A percentile compares a stretch with the other conserved stretches of the same genome.
Conservation (phyloP, 2,113 vertebrate species). For the Nibea coibor region DNA sequence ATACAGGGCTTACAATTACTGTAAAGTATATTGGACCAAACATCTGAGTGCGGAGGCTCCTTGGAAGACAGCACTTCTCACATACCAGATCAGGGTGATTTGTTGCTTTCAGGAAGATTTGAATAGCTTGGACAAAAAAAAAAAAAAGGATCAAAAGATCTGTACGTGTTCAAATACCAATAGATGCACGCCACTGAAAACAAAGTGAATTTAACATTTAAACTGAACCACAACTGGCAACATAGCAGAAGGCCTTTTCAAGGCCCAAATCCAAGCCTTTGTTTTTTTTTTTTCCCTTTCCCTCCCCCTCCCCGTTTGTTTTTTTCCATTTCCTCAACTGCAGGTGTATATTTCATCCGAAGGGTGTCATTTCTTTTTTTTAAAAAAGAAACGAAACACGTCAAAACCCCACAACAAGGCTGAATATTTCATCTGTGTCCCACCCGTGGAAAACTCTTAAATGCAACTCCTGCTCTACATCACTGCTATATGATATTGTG, state of each 20-base stretch:
- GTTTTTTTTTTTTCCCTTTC: not conserved
- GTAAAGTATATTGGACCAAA: constrained; percentile 40
- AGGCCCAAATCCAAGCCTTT: constrained; percentile 9
- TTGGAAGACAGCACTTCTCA: constrained; percentile 39
- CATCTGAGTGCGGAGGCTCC: constrained; percentile 14
- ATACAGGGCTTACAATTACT: constrained; percentile 29
- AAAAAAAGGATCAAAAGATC: constrained; percentile 21
- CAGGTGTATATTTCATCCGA: constrained; percentile 19
- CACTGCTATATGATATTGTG: constrained; percentile 50
- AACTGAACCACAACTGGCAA: constrained; percentile 15
- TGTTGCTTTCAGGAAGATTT: constrained; percentile 26
- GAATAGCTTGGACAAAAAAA: constrained; percentile 20
- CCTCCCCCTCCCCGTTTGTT: not conserved
- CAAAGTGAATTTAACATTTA: constrained; percentile 17
- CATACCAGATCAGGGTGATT: constrained; percentile 20
- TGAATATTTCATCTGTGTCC: constrained; percentile 38
- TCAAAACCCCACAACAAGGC: constrained; percentile 35
- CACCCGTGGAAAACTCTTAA: constrained; percentile 41
- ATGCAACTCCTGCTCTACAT: constrained; percentile 47
- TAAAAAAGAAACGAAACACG: not conserved
- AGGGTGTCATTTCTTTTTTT: not conserved
- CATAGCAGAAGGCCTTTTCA: not conserved
- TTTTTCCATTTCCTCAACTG: constrained; percentile 12
- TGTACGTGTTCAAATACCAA: not conserved
- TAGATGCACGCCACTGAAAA: not conserved